Evolutionary conservation across 2,113 vertebrate species (phyloP).

Genomic region (Trematocara variabile): DNA sequence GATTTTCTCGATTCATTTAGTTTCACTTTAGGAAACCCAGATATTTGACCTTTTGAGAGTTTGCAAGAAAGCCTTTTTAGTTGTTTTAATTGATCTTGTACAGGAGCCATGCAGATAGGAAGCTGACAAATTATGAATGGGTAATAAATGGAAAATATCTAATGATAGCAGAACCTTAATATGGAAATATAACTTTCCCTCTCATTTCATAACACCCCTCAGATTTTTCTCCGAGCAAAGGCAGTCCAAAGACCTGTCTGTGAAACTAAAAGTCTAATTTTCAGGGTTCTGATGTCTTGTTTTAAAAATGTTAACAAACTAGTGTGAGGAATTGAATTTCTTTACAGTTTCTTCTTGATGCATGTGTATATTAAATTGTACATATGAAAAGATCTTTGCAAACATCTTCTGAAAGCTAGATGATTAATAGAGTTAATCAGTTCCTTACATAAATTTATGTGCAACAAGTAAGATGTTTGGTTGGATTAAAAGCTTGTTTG

Average conservation of each 20-base stretch:
- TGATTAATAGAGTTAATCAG: not conserved
- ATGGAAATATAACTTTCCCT: not conserved
- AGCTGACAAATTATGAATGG: not conserved
- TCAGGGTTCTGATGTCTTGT: not conserved
- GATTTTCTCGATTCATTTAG: conserved; percentile 7
- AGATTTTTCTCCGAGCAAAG: not conserved
- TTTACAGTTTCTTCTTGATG: not conserved
- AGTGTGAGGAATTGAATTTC: not conserved
- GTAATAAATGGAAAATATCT: not conserved
- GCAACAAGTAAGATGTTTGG: not conserved
- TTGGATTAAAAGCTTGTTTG: not conserved
- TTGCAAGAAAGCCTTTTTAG: not conserved
- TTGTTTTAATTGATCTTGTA: not conserved
- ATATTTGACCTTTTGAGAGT: not conserved
- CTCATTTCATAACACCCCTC: not conserved
- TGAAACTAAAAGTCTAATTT: not conserved
- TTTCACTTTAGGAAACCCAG: not conserved
- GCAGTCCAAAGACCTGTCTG: not conserved
- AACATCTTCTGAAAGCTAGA: not conserved
- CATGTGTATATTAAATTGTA: not conserved
- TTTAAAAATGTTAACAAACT: not conserved
- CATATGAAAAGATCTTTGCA: not conserved
- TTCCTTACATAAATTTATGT: not conserved
- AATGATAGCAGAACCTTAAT: not conserved
- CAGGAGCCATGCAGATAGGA: not conserved